Conservation (phyloP, 2,797 vertebrate genomes). For the Enteromius radiatus region DNA sequence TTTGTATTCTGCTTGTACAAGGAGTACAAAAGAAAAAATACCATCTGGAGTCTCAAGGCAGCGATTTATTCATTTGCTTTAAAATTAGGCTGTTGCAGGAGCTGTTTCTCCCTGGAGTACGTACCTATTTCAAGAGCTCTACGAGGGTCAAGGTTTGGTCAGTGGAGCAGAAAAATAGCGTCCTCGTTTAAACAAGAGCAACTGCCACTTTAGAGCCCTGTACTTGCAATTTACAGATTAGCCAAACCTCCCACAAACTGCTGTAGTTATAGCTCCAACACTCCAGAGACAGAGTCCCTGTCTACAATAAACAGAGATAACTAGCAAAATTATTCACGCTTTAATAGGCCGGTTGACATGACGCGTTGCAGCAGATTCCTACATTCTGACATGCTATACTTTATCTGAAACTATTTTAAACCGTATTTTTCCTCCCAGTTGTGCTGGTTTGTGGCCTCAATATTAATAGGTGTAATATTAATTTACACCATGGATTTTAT, state of each 20-base stretch:
- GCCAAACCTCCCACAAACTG: conserved; percentile 44
- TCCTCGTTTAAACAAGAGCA: conserved; percentile 74
- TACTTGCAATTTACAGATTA: conserved; percentile 38
- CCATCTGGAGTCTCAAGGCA: conserved; percentile 66
- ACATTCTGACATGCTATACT: conserved; percentile 3
- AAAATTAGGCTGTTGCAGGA: conserved; percentile 55
- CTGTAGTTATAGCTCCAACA: conserved; percentile 25
- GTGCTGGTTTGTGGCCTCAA: background rate
- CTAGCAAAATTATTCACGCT: conserved; percentile 42
- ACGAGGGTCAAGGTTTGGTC: conserved; percentile 83
- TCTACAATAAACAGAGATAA: conserved; percentile 47
- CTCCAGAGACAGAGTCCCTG: conserved; percentile 21
- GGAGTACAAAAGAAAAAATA: conserved; percentile 55
- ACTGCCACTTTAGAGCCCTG: conserved; percentile 35
- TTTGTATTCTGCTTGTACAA: conserved; percentile 44
- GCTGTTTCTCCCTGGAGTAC: conserved; percentile 68
- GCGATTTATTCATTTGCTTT: conserved; percentile 56
- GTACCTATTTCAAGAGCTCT: conserved; percentile 79
- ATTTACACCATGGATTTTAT: background rate
- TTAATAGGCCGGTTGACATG: conserved; percentile 26
- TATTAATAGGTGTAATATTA: conserved; percentile 3
- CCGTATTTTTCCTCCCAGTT: background rate
- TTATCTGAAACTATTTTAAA: conserved; percentile 30
- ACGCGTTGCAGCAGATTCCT: conserved; percentile 3
- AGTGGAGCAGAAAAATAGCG: conserved; percentile 76